Evolutionary conservation across 2,113 vertebrate species (phyloP), one percentile per base, ranked within the genome.

Genomic region (Urocynchramus pylzowi): DNA sequence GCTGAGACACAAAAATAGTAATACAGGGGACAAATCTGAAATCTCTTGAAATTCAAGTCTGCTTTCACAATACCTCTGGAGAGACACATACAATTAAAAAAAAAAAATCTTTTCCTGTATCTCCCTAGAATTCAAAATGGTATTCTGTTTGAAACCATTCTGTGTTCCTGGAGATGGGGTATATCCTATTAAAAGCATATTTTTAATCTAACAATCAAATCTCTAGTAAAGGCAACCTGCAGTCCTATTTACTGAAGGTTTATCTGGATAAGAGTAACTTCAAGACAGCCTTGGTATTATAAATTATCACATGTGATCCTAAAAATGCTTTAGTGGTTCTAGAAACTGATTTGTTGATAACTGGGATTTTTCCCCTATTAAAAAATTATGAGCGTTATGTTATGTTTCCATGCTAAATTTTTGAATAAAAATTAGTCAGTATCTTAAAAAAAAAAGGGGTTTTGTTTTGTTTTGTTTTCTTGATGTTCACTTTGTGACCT

Each of bases 321-420:
- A 61, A 45, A 74, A 70, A 35, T 27, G 14, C 8, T 80, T 76
- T 37, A 86, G 23, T 5, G 59, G 10, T 64, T 12, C 26, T 47
- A 54, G 8, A 70, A 67, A 75, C 13, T 23, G 7, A 65, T 18
- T 60, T 16, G 8, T 11, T 70, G 31, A 74, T 82, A 31, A 22
- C 2, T n/a, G 13, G 0, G 0, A 7, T 18, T 50, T 56, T 68
- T 42, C 10, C 5, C 11, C 16, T 30, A 14, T 22, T 16, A 69
- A 77, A 87, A 81, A 18, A 22, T 16, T 68, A 44, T 6, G 2
- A 73, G 44, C 1, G 9, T 39, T 37, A 74, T 7, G 9, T 39
- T 37, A 74, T 7, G 3, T 56, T 87, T 39, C 9, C 17, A 19
- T 13, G 28, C 6, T 75, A 85, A 61, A 14, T 37, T 68, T 28